Evolutionary conservation across 2,888 invertebrate species (phyloP).

Genomic region (Argyresthia albistria): DNA sequence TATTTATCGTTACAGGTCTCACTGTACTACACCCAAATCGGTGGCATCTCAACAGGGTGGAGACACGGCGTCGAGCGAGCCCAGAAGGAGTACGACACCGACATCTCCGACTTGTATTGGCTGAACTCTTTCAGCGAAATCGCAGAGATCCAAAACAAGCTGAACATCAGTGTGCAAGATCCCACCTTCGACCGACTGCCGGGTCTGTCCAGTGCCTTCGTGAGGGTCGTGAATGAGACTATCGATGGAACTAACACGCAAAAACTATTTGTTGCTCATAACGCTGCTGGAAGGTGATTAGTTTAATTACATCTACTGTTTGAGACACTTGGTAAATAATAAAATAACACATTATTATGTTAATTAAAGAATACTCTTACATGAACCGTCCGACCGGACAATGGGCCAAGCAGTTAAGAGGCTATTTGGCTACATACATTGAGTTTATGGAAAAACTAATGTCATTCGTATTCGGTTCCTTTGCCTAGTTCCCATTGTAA

Average conservation of each 20-base stretch:
- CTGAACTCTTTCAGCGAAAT: conserved; percentile 84
- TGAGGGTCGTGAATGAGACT: conserved; percentile 70
- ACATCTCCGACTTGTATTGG: conserved; percentile 78
- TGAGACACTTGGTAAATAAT: no score
- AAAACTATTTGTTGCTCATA: conserved; percentile 83
- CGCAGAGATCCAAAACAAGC: conserved; percentile 75
- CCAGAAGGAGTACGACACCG: conserved; percentile 70
- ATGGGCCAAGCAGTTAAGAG: no score
- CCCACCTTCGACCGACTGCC: conserved; percentile 36
- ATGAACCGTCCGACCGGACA: not conserved
- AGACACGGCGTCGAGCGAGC: conserved; percentile 77
- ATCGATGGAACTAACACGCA: conserved; percentile 36
- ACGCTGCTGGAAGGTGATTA: conserved; percentile 77
- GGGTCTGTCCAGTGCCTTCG: conserved; percentile 73
- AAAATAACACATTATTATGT: no score
- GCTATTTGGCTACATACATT: no score
- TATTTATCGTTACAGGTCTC: conserved; percentile 78
- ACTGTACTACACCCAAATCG: conserved; percentile 82
- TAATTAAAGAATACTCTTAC: not conserved
- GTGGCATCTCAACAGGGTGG: conserved; percentile 85
- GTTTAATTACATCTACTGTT: not conserved
- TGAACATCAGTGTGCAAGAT: conserved; percentile 51
- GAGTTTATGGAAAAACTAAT: no score
- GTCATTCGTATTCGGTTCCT: no score
- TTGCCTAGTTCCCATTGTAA: no score